These are phyloP conservation scores for Oreochromis spilurus DNA, from an alignment of 2,113 vertebrate species.

Conservation along the genomic window DNA sequence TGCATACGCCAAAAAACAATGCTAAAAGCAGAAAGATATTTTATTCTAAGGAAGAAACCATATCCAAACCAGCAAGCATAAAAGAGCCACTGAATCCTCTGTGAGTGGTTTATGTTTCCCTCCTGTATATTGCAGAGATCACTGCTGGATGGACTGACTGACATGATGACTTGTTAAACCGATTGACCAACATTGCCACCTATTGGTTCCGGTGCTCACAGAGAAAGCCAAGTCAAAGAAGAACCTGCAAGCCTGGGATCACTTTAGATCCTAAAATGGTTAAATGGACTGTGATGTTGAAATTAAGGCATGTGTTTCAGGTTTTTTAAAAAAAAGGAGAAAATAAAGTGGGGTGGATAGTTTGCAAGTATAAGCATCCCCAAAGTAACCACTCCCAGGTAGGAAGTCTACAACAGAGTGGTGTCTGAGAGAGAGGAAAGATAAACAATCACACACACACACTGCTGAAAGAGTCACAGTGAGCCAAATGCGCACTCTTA, in stretches of 20 bases:
- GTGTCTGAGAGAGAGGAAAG: background rate
- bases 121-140: background rate
- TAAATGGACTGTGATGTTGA: background rate
- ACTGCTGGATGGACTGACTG: background rate
- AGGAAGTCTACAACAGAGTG: background rate
- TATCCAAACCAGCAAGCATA: background rate
- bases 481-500: background rate
- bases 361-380: background rate
- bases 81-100: background rate
- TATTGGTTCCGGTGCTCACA: constrained; percentile 14
- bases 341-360: background rate
- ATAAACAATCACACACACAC: background rate
- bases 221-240: background rate
- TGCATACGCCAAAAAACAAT: background rate
- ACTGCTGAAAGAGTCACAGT: background rate
- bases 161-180: background rate
- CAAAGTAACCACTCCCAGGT: background rate
- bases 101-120: background rate
- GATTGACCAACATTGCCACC: constrained; percentile 31
- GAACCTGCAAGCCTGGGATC: background rate
- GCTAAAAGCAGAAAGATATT: background rate
- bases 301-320: background rate
- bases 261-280: background rate
- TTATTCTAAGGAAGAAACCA: background rate
- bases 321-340: background rate